These are phyloP conservation scores for Argyra leucocephala DNA, from an alignment of 2,888 invertebrate species.

Conservation along the genomic window DNA sequence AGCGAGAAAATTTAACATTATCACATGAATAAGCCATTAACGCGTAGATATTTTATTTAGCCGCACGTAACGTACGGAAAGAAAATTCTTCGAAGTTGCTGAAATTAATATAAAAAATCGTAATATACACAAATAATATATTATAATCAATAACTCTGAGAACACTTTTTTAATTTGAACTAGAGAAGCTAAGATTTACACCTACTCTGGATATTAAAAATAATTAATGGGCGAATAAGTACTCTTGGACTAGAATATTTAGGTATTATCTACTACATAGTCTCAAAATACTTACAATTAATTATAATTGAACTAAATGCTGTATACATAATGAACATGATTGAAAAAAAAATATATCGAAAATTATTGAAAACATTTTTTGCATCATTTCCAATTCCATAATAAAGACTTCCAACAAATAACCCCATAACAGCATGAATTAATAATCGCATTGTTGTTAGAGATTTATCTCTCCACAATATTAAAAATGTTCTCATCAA, in stretches of 20 bases:
- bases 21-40: too few relatives aligned
- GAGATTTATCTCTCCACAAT: constrained; percentile 59
- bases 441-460: constrained; percentile 65
- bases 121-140: too few relatives aligned
- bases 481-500: constrained; percentile 54
- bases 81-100: too few relatives aligned
- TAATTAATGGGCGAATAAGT: too few relatives aligned
- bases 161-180: too few relatives aligned
- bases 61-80: too few relatives aligned
- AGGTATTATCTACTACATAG: not conserved
- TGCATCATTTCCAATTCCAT: constrained; percentile 78
- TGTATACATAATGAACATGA: constrained; percentile 91
- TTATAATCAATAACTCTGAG: too few relatives aligned
- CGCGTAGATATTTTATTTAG: too few relatives aligned
- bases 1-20: too few relatives aligned
- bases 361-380: constrained; percentile 73
- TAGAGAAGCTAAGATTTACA: too few relatives aligned
- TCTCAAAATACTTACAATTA: constrained; percentile 68
- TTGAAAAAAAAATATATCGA: constrained; percentile 80
- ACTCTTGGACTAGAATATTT: not conserved
- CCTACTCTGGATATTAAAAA: too few relatives aligned
- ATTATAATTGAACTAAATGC: constrained; percentile 84
- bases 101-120: too few relatives aligned
- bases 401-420: constrained; percentile 73
- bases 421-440: constrained; percentile 75